A percentile compares a stretch with the other conserved stretches of the same genome.
Conservation (phyloP, 2,113 vertebrate species). For the Eonycteris spelaea region DNA sequence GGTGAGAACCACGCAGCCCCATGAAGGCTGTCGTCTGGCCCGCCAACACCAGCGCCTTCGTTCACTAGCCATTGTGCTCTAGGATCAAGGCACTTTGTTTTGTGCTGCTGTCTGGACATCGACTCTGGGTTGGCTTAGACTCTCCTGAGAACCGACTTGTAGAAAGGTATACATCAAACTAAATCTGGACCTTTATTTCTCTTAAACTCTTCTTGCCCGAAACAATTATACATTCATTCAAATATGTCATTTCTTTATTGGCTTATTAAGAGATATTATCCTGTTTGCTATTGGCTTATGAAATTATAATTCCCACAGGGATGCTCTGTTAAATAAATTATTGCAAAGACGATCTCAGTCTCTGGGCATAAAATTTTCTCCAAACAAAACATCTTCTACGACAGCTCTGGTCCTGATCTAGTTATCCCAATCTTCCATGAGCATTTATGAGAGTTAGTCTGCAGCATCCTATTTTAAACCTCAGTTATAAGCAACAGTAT, state of each 20-base stretch:
- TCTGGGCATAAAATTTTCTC: not conserved
- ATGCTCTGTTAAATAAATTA: not conserved
- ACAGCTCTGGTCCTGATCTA: not conserved
- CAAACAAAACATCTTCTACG: not conserved
- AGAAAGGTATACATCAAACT: not conserved
- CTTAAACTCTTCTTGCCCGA: not conserved
- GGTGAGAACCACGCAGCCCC: not conserved
- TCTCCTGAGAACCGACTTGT: not conserved
- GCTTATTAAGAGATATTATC: not conserved
- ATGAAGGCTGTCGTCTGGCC: not conserved
- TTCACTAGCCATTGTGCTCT: not conserved
- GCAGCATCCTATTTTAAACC: not conserved
- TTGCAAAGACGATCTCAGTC: not conserved
- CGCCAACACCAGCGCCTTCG: not conserved
- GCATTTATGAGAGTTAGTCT: not conserved
- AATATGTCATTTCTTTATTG: not conserved
- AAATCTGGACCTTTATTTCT: not conserved
- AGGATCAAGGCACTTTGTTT: not conserved
- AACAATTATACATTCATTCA: not conserved
- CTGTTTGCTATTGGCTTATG: not conserved
- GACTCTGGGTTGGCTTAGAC: not conserved
- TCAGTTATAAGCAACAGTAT: not conserved
- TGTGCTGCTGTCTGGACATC: not conserved
- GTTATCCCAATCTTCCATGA: not conserved
- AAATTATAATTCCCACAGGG: not conserved